Evolutionary conservation across 2,797 vertebrate species (phyloP), one percentile per base, ranked within the genome.

Genomic region (Ispidina lecontei): DNA sequence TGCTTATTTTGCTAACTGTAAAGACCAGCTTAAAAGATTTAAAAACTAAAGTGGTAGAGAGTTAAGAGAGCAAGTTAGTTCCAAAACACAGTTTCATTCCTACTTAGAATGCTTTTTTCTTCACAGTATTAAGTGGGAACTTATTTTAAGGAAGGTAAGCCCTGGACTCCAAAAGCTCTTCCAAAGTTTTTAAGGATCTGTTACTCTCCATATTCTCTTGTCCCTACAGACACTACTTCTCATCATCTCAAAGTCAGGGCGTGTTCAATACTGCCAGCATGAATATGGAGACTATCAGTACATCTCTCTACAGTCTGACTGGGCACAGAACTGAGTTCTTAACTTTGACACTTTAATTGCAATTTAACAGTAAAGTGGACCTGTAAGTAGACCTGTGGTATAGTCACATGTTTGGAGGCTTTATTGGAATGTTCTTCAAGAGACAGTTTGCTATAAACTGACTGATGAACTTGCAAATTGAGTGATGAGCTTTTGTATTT

Each of bases 401-500:
- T 31, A 43, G n/a, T 52, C 54, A 58, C 49, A 54, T 5, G 3
- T 46, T 94, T 76, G 52, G 52, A 81, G 70, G 10, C 12, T 92
- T 75, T 83, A 46, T 75, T 89, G 72, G 58, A 60, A 74, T 39
- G n/a, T 39, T 90, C 37, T 87, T 85, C 69, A 68, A 54, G 43
- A 68, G 7, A 62, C 20, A 68, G 37, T 56, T 77, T 79, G 39
- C 56, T 73, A 22, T 47, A 55, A 94, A 65, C 31, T 67, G 64
- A 71, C 60, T 1, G 0, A 64, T 79, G 51, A 73, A 64, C 47
- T 70, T 82, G 52, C 21, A 37, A 12, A 17, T 46, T 58, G 73
- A 93, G 37, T n/a, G 44, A 90, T 79, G 37, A 28, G 23, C n/a
- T 84, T 86, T 93, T 76, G 26, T 75, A 64, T 88, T 86, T 85